Base-by-base conservation (phyloP, 2,113 vertebrate genomes). In the Apistogramma diplotaenia region DNA sequence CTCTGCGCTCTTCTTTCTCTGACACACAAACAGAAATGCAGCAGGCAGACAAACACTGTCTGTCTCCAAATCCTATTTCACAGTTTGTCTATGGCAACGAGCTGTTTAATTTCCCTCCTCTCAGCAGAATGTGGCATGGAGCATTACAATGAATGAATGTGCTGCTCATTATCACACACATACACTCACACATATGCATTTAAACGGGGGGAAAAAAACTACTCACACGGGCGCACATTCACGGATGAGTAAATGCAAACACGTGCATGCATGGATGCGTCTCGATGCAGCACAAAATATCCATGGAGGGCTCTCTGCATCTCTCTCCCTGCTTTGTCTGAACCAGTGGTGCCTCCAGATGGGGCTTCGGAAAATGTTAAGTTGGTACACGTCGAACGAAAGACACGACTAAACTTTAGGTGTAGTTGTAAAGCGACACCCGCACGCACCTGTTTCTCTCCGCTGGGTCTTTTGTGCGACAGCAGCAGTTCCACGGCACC, bases 401-500 rank as follows among this genome's bases (percentile, higher is more conserved):
- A 27, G 15, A 46, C 37, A 3, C 5, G 19, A 19, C 46, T 19
- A 49, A 70, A 49, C 23, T 67, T 67, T 46, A 27, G 15, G 15
- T 2, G 15, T 67, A 49, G 61, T 27, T 67, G 25, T 46, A 46
- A 67, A 67, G 40, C 46, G 49, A 18, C 43, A 56, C 25, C 70
- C 3, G 7, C 33, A 35, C 84, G 3, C 15, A 94, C 85, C 92
- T 98, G 97, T 23, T 97, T 99, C 88, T 99, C 98, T 35, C 97
- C 96, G 3, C 97, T 97, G 2, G 97, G 96, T 77, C 96, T 93
- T 67, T 96, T 91, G 93, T 99, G 97, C 10, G 96, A 97, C 92
- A 99, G 96, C 88, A 99, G 96, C 88, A 99, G 95, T 90, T 99
- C 97, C 93, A 99, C 98, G 7, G 98, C 98, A 4, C 98, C 98